Evolutionary conservation across 2,113 vertebrate genomes (phyloP).

Genomic region (Tretioscincus oriximinensis): DNA sequence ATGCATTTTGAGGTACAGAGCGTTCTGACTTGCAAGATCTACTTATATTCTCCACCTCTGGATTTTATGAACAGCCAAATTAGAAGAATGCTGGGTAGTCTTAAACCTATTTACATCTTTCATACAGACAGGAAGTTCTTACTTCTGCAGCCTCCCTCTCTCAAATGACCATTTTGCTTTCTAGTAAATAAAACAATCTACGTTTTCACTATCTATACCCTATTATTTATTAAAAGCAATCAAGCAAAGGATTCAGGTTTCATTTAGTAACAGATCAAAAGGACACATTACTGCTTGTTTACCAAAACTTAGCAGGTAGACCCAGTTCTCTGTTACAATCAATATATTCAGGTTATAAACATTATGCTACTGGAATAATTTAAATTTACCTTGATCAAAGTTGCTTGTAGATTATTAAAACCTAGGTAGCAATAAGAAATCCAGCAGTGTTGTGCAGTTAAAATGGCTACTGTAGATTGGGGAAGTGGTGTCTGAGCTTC

Average conservation of each 20-base stretch:
- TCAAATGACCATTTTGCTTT: not conserved
- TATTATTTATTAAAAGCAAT: constrained; percentile 25
- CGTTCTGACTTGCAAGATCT: not conserved
- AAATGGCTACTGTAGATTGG: constrained; percentile 78
- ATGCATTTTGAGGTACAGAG: fast-evolving
- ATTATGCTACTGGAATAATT: constrained; percentile 39
- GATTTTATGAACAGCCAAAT: not conserved
- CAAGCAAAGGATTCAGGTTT: constrained; percentile 57
- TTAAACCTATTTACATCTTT: constrained; percentile 1
- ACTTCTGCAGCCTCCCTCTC: not conserved
- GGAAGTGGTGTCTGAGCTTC: constrained; percentile 77
- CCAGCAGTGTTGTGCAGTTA: constrained; percentile 69
- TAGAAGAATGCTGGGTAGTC: not conserved
- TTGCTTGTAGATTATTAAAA: constrained; percentile 47
- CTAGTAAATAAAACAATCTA: not conserved
- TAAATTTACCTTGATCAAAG: constrained; percentile 58
- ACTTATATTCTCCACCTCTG: not conserved
- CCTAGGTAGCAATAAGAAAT: constrained; percentile 61
- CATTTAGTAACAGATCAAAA: constrained; percentile 56
- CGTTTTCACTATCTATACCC: constrained; percentile 38
- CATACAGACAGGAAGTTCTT: not conserved
- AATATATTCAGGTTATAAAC: constrained; percentile 32
- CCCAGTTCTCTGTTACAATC: constrained; percentile 16
- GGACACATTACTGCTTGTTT: constrained; percentile 53
- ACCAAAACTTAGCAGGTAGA: constrained; percentile 49